Base-by-base conservation (phyloP, 2,888 invertebrate genomes). In the Amiota communis region DNA sequence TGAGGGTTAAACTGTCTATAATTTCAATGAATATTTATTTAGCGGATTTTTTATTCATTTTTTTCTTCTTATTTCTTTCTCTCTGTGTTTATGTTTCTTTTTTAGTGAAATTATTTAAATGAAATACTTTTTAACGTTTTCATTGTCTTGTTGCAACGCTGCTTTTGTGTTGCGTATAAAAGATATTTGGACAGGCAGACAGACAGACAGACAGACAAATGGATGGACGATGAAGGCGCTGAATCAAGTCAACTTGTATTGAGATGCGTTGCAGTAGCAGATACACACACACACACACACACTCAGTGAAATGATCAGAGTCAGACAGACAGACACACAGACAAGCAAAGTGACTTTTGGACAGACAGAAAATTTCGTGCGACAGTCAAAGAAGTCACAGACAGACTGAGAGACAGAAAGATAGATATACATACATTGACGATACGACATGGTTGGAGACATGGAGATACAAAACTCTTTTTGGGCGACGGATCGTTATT, bases 311-410 rank as follows among this genome's bases (percentile, higher is more conserved):
- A 57, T 17, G n/a, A 17, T 15, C 57, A 15, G 57, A 57, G 36
- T 36, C 20, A 9, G 15, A 57, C 15, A 10, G 0, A 57, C 57
- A 17, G 8, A 57, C 57, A 17, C 0, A 57, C 57, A 15, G 57
- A 59, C 59, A 20, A 20, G 3, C 20, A 17, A 20, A 59, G 13
- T 9, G 53, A 13, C 13, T 10, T 11, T 47, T 46, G 15, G 49
- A 13, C 48, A 15, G 59, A 59, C 59, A 49, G 17, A 17, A n/a
- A 15, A 17, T 67, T 67, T 67, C 9, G 56, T 56, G 70, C 70
- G 53, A 53, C 64, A 64, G 36, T 64, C 46, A 15, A 75, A 70
- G 17, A 81, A 81, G 79, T 84, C 84, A 78, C 83, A 82, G 65
- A 17, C 47, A 65, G 65, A 23, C 68, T 2, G 51, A 68, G 53